Evolutionary conservation across 1,140 invertebrate genomes (phyloP).

Genomic region (Kradibia gibbosae): DNA sequence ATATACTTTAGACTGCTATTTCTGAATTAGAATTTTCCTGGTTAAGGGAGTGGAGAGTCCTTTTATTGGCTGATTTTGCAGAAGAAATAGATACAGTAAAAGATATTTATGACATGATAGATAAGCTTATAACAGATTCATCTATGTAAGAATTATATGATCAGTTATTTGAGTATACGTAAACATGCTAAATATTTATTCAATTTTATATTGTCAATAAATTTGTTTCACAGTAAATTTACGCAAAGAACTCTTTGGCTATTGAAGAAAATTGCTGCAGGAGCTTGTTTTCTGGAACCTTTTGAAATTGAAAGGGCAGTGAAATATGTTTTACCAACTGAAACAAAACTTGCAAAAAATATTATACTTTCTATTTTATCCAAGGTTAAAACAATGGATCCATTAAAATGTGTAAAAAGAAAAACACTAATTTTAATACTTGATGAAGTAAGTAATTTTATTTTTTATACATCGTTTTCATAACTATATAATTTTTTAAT

Average conservation of each 20-base stretch:
- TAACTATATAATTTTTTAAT: conserved; percentile 47
- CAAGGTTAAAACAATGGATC: conserved; percentile 64
- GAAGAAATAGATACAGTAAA: conserved; percentile 62
- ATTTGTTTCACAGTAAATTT: conserved; percentile 59
- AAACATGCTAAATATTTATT: background rate
- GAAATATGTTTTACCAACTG: conserved; percentile 65
- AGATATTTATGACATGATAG: conserved; percentile 66
- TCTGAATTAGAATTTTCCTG: conserved; percentile 76
- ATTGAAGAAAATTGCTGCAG: conserved; percentile 70
- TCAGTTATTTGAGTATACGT: conserved; percentile 21
- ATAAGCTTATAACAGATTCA: conserved; percentile 69
- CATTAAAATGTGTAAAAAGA: conserved; percentile 70
- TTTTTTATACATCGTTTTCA: conserved; percentile 27
- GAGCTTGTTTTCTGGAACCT: conserved; percentile 61
- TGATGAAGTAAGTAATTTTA: conserved; percentile 74
- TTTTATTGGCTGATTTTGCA: conserved; percentile 75
- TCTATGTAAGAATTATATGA: conserved; percentile 64
- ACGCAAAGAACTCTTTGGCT: conserved; percentile 69
- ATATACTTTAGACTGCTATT: conserved; percentile 71
- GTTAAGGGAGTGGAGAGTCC: conserved; percentile 77
- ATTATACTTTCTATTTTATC: conserved; percentile 65
- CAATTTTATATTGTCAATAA: conserved; percentile 24
- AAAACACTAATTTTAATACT: conserved; percentile 78
- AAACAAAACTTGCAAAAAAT: conserved; percentile 70
- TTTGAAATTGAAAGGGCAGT: conserved; percentile 70